These are phyloP conservation scores for Malurus elegans DNA, from an alignment of 2,113 vertebrate genomes.

Conservation along the genomic window DNA sequence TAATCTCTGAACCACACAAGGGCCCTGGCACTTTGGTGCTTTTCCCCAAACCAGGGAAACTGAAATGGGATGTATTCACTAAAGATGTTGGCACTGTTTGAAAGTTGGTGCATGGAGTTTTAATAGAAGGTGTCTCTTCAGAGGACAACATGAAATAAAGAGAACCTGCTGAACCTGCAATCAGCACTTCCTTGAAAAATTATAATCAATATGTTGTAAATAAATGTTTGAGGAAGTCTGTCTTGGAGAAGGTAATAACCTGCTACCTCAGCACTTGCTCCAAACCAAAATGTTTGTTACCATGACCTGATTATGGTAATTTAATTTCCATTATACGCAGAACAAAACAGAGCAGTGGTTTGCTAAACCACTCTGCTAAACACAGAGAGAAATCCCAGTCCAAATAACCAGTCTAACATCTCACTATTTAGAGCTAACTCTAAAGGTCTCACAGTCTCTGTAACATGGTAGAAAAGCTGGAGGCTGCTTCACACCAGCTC, in stretches of 20 bases:
- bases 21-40: neutral
- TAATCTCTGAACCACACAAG: neutral
- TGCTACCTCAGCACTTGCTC: neutral
- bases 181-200: neutral
- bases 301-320: neutral
- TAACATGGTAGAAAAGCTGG: neutral
- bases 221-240: neutral
- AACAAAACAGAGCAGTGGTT: neutral
- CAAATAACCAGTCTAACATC: neutral
- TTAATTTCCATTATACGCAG: neutral
- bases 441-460: neutral
- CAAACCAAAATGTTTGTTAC: neutral
- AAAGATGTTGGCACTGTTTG: neutral
- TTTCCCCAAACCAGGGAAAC: neutral
- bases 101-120: neutral
- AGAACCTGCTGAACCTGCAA: neutral
- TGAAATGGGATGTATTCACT: neutral
- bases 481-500: neutral
- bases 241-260: neutral
- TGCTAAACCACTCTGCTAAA: neutral
- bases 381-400: neutral
- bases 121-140: neutral
- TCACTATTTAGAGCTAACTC: neutral
- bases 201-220: neutral
- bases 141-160: neutral